These are phyloP conservation scores for Pterostichus madidus DNA, from an alignment of 2,888 invertebrate species.

Conservation along the genomic window DNA sequence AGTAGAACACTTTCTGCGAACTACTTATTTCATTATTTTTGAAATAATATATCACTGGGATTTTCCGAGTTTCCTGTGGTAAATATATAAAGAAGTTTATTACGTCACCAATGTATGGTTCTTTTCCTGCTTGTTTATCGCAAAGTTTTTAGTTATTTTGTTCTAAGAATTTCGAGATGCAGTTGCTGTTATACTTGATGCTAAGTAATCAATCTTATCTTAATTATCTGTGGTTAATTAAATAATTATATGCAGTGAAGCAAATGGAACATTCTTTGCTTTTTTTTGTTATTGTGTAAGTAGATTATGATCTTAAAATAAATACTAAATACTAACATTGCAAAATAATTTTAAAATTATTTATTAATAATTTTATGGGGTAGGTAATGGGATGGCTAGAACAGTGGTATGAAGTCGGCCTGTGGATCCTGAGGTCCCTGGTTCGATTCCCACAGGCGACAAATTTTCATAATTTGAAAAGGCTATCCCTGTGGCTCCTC, in stretches of 20 bases:
- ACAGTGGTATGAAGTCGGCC: too few species aligned
- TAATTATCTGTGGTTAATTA: conserved; percentile 23
- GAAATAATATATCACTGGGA: not conserved
- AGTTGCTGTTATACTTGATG: not conserved
- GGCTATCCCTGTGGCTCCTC: too few species aligned
- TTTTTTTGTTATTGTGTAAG: too few species aligned
- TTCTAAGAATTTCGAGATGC: conserved; percentile 3
- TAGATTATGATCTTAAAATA: too few species aligned
- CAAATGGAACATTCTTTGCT: too few species aligned
- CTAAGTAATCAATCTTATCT: conserved; percentile 27
- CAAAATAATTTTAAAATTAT: too few species aligned
- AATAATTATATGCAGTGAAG: not conserved
- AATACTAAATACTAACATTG: too few species aligned
- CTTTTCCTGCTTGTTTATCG: not conserved
- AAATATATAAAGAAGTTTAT: not conserved
- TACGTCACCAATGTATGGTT: not conserved
- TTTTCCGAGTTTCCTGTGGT: conserved; percentile 36
- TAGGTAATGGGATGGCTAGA: too few species aligned
- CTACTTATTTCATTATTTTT: not conserved
- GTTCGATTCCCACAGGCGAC: too few species aligned
- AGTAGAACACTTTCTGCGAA: not conserved
- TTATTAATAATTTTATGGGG: too few species aligned
- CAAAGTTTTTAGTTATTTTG: not conserved
- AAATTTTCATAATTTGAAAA: too few species aligned
- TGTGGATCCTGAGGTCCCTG: too few species aligned